Evolutionary conservation across 2,797 vertebrate genomes (phyloP), one percentile per base, ranked within the genome.

Genomic region (Spinibarbus caldwelli): DNA sequence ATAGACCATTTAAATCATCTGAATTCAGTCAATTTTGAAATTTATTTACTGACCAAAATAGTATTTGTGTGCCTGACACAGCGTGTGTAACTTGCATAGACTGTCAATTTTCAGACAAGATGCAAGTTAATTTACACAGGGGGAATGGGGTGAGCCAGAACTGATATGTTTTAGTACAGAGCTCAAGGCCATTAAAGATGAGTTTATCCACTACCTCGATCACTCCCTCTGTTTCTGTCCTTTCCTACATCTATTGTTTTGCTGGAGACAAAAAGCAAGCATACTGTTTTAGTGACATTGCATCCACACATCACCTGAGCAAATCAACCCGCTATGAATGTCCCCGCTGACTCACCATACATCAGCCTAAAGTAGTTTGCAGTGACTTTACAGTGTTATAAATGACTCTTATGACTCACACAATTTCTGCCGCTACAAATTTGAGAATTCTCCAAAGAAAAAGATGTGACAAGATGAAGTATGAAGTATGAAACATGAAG

Each of bases 381-480:
- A 29, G 23, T 62, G 52, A 78, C 23, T 57, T 36, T 76, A 76
- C 49, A 54, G 73, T 57, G 73, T 57, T 57, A 49, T 59, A n/a
- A 77, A 77, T 41, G 4, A 19, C 52, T 19, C 23, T 59, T 11
- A 59, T 78, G 23, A 59, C 4, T 52, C n/a, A 34, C 72, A 52
- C 49, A 57, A 38, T 59, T 59, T 78, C 34, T 26, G 34, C 23
- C 5, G 7, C 23, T 59, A 41, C 75, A 41, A 41, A 59, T 59
- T 0, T 26, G 14, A 77, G 49, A 77, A 77, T 17, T 36, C 34
- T 57, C 73, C 75, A 38, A 38, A 54, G 31, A 41, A 41, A n/a
- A 15, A 77, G 11, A 62, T 12, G 54, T 59, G 57, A 62, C n/a
- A 62, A 62, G 57, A 59, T 59, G n/a, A 62, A 62, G 57, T 26